Base-by-base conservation (phyloP, 1,140 invertebrate genomes). In the Epicauta chinensis region DNA sequence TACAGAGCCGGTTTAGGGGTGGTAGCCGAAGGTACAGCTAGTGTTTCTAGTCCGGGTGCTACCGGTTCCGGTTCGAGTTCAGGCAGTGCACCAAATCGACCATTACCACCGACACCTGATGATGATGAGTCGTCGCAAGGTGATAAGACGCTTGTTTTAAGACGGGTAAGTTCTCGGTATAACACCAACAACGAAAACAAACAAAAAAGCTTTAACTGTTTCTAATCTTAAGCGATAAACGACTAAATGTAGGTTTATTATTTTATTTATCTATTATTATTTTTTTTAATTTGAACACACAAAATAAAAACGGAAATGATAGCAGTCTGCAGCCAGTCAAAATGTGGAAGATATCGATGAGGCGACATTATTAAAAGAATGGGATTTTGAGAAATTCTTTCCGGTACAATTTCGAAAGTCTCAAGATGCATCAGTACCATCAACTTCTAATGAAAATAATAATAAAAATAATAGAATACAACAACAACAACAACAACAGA, bases 31-130 rank as follows among this genome's bases (percentile, higher is more conserved):
- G 73, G 60, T 16, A 59, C 63, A 3, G 59, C 69, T 17, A 66
- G 67, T 51, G 64, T 65, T 38, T 66, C 67, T 14, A 68, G 72
- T 67, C 66, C 73, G 59, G 61, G 75, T 70, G 69, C 70, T 64
- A 60, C 77, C 65, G 71, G 75, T 64, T 66, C 68, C 36, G 82
- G 81, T 51, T 65, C 68, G 32, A 82, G 82, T 54, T 64, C 68
- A 30, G 83, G 82, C 46, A 84, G 87, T 54, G 86, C 89, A 58
- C 91, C 91, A 37, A 93, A 92, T 69, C 80, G 93, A 54, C 93
- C 93, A 46, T 77, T 96, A 60, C 93, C 93, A 36, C 93, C 93
- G 10, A 96, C 93, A 15, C 93, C 93, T 13, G 90, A 91, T 66
- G 88, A 92, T 68, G 89, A 93, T 67, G 87, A 91, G 72, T 63